phyloP scores from a whole-genome alignment of 2,113 vertebrate genomes.

The Forbesichthys papilliferus region DNA sequence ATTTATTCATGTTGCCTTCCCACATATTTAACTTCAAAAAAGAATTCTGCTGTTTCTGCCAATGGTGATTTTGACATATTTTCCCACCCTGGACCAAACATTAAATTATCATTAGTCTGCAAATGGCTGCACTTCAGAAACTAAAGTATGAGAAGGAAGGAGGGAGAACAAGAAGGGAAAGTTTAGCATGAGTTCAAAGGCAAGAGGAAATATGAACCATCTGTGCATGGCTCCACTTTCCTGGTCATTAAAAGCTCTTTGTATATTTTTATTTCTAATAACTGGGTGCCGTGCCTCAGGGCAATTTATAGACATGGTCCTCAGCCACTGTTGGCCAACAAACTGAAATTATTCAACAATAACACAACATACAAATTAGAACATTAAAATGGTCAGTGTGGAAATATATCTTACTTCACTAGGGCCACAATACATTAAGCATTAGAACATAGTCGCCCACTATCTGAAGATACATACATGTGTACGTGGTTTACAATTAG shows the following conservation, averaged over 20 bases:
- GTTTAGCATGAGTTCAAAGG: slow-evolving; percentile 58
- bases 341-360: slow-evolving; percentile 45
- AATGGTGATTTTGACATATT: slow-evolving; percentile 4
- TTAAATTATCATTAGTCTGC: slow-evolving; percentile 38
- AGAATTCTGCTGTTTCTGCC: neutral
- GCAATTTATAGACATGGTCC: slow-evolving; percentile 42
- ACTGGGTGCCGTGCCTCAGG: slow-evolving; percentile 39
- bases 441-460: neutral
- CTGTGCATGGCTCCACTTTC: slow-evolving; percentile 50
- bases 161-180: slow-evolving; percentile 22
- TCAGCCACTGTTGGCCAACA: slow-evolving; percentile 40
- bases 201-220: slow-evolving; percentile 64
- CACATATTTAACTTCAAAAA: neutral
- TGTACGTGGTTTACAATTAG: neutral
- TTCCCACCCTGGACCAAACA: slow-evolving; percentile 25
- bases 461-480: no score
- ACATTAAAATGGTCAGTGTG: slow-evolving; percentile 6
- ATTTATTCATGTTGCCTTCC: neutral
- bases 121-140: slow-evolving; percentile 38
- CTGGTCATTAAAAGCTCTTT: slow-evolving; percentile 56
- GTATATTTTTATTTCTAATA: slow-evolving; percentile 68
- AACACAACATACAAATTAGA: slow-evolving; percentile 41
- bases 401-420: slow-evolving; percentile 27
- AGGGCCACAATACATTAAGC: slow-evolving; percentile 36
- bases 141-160: slow-evolving; percentile 12